Base-by-base conservation (phyloP, 1,140 invertebrate genomes). In the Glomeris maerens region DNA sequence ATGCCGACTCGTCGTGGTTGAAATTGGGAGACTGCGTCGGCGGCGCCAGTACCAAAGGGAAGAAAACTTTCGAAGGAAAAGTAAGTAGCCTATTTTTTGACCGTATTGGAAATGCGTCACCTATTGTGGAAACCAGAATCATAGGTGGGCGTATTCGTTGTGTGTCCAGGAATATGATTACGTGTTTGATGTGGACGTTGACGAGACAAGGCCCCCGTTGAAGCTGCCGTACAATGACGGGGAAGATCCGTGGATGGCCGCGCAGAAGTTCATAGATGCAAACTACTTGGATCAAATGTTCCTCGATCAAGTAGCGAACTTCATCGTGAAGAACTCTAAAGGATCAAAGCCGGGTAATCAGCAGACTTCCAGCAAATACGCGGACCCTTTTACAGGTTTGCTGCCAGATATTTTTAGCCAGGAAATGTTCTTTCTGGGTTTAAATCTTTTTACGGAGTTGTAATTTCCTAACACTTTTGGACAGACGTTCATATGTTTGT, bases 281-380 rank as follows among this genome's bases (percentile, higher is more conserved):
- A 76, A 98, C 65, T 72, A 83, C 58, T 72, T 98, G 31, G 82
- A 80, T 52, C 86, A 90, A 68, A 73, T 75, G n/a, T 90, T 83
- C 69, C 74, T 95, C 40, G 90, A 95, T 60, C 83, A 93, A 73
- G 84, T 96, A 25, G 89, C 90, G n/a, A 85, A 92, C 69, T 95
- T 95, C 65, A 93, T 97, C 52, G 74, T 90, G 14, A 84, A 79
- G 53, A 95, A 95, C 70, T 74, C 73, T 23, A 69, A 72, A 59
- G 67, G 66, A 28, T 61, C 64, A 17, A 62, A 62, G 20, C 50
- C 67, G 20, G 63, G 58, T 14, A 55, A 54, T 45, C 53, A 50
- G 5, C 48, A 38, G 45, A 38, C 50, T 49, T 38, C 22, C 22
- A 44, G n/a, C 20, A 28, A 55, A 38, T n/a, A n/a, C 44, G 55